A percentile compares a stretch with the other conserved stretches of the same genome.
Conservation (phyloP, 1,140 invertebrate genomes). For the Bombus sylvicola region DNA sequence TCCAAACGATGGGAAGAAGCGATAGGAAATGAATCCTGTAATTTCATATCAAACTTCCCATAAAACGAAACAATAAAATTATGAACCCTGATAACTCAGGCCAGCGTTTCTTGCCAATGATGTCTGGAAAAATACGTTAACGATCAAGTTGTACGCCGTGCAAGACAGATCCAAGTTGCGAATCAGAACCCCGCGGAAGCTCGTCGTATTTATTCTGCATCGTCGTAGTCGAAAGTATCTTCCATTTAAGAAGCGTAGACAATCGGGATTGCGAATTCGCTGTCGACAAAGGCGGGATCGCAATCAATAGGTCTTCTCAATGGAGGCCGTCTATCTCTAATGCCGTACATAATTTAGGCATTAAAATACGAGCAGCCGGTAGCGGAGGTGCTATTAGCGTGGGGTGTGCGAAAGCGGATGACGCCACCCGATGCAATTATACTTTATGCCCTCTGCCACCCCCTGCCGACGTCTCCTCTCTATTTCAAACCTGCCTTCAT, state of each 20-base stretch:
- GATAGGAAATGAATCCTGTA: no score
- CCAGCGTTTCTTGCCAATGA: no score
- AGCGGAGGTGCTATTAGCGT: slow-evolving; percentile 75
- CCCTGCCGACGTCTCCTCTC: slow-evolving; percentile 60
- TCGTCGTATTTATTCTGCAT: not conserved
- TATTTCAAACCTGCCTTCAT: slow-evolving; percentile 55
- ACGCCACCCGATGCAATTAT: slow-evolving; percentile 82
- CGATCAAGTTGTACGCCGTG: no score
- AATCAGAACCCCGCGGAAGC: no score
- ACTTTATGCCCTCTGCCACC: slow-evolving; percentile 81
- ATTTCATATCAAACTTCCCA: no score
- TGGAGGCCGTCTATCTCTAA: slow-evolving; percentile 73
- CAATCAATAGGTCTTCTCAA: slow-evolving; percentile 59
- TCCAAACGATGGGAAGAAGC: no score
- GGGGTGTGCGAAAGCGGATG: slow-evolving; percentile 75
- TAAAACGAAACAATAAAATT: no score
- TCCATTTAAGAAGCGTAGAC: slow-evolving; percentile 25
- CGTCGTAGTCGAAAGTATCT: slow-evolving; percentile 2
- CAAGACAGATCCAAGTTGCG: no score
- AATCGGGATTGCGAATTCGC: slow-evolving; percentile 43
- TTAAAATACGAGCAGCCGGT: slow-evolving; percentile 80
- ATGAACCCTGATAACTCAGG: no score
- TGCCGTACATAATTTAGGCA: slow-evolving; percentile 82
- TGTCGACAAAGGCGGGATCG: slow-evolving; percentile 38
- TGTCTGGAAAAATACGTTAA: no score